phyloP scores from a whole-genome alignment of 2,113 vertebrate species.

The Gambusia affinis region DNA sequence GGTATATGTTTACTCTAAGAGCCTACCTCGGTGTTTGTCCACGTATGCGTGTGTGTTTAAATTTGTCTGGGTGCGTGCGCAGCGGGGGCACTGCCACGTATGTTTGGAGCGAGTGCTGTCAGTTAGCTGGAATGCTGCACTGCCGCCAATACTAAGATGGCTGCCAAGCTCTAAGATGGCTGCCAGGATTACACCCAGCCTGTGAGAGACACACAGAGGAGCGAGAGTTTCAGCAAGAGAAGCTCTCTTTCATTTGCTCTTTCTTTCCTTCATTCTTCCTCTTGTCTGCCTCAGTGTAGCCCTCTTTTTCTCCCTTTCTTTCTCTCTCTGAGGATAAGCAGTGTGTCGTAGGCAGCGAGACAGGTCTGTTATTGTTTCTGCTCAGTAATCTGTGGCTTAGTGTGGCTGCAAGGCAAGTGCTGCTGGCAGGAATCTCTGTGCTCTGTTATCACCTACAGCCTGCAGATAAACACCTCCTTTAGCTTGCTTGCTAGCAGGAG shows the following conservation, averaged over 20 bases:
- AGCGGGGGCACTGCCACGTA: constrained; percentile 63
- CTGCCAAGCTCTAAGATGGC: constrained; percentile 97
- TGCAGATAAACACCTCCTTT: constrained; percentile 77
- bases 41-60: constrained; percentile 56
- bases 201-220: constrained; percentile 67
- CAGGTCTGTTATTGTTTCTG: constrained; percentile 82
- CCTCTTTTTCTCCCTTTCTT: constrained; percentile 34
- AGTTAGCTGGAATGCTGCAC: constrained; percentile 83
- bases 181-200: constrained; percentile 86
- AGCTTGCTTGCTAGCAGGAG: constrained; percentile 42
- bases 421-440: constrained; percentile 74
- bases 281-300: constrained; percentile 59
- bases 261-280: constrained; percentile 59
- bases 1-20: constrained; percentile 71
- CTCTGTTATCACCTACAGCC: constrained; percentile 79
- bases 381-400: constrained; percentile 80
- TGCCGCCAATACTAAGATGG: constrained; percentile 92
- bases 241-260: constrained; percentile 64
- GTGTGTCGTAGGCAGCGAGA: constrained; percentile 75
- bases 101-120: constrained; percentile 79
- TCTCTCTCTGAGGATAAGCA: constrained; percentile 67
- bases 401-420: constrained; percentile 77
- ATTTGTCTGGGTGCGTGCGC: constrained; percentile 56
- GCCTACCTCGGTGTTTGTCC: constrained; percentile 62
- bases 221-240: constrained; percentile 62